Evolutionary conservation across 2,888 invertebrate species (phyloP), one percentile per base, ranked within the genome.

Genomic region (Cataglyphis cursor): DNA sequence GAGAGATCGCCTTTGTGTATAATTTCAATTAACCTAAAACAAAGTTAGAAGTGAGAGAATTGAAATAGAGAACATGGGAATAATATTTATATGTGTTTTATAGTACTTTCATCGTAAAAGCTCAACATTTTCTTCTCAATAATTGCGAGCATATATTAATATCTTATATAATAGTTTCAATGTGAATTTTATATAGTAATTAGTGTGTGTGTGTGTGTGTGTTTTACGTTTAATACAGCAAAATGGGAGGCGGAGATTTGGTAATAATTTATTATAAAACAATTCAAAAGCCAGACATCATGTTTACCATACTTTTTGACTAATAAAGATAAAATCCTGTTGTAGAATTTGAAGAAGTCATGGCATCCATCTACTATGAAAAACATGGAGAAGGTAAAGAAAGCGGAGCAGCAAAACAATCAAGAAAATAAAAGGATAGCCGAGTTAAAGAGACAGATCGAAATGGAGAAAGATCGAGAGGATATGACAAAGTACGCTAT

Each of bases 301-400:
- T 3, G 15, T 44, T 57, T 31, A 3, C 2, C 0, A 3, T 74
- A 18, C 21, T 24, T 68, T 28, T 61, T 61, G 24, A 38, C 64
- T 61, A 21, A 38, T n/a, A 59, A 81, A 15, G 8, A 38, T 21
- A 21, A 57, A 68, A 31, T 61, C 1, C 24, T 41, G 24, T n/a
- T 87, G 12, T 89, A 97, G 97, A 97, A 97, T 94, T 95, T 97
- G 3, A 97, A 97, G 88, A 97, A 97, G 92, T 97, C 97, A 95
- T 97, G 97, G 97, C 97, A 97, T 95, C 97, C 97, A 31, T 97
- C 96, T 86, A 97, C 97, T 0, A 96, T 97, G 95, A 97, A 97
- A 92, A 97, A 97, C 91, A 97, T 97, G 93, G 97, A 97, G 91
- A 96, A 96, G 66, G 97, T 97, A 0, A 97, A 97, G 97, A 97